Percentiles rank a stretch among this genome's conserved stretches.
Conservation (phyloP, 1,140 invertebrate species). For the Drosophila paulistorum region DNA sequence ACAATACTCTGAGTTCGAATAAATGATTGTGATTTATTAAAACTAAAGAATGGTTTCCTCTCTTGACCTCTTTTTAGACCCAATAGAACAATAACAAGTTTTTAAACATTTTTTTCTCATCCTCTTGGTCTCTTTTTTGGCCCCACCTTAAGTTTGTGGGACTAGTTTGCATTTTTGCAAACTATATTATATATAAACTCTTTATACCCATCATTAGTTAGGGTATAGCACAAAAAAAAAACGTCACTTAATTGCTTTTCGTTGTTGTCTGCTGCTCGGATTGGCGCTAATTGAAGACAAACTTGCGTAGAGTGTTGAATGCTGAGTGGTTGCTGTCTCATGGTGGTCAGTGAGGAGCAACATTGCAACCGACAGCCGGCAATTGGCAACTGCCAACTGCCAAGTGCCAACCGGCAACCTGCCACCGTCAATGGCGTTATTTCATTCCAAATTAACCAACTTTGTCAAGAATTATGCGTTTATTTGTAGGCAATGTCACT, state of each 20-base stretch:
- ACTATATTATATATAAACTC: too few species aligned
- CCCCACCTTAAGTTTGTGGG: too few species aligned
- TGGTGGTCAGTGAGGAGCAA: constrained; percentile 4
- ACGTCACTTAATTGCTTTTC: constrained; percentile 76
- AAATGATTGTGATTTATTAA: too few species aligned
- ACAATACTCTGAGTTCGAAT: too few species aligned
- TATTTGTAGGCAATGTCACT: constrained; percentile 39
- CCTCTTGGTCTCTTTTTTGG: too few species aligned
- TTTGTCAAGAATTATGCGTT: constrained; percentile 60
- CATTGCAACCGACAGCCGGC: constrained; percentile 1
- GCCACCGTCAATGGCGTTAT: constrained; percentile 21
- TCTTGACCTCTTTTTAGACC: too few species aligned
- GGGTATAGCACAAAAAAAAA: constrained; percentile 19
- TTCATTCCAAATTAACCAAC: constrained; percentile 25
- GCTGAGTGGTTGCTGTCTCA: constrained; percentile 12
- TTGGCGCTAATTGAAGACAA: constrained; percentile 79
- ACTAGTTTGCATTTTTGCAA: too few species aligned
- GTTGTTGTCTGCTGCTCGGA: constrained; percentile 64
- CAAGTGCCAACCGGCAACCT: constrained; percentile 19
- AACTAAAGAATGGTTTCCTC: too few species aligned
- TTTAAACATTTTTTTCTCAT: too few species aligned
- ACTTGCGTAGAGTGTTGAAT: constrained; percentile 45
- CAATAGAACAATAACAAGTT: too few species aligned
- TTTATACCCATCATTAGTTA: constrained; percentile 18
- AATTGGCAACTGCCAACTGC: constrained; percentile 27